Percentiles rank a stretch among this genome's conserved stretches.
These are phyloP conservation scores for Huso huso DNA, from an alignment of 2,797 vertebrate genomes.

Conservation along the genomic window DNA sequence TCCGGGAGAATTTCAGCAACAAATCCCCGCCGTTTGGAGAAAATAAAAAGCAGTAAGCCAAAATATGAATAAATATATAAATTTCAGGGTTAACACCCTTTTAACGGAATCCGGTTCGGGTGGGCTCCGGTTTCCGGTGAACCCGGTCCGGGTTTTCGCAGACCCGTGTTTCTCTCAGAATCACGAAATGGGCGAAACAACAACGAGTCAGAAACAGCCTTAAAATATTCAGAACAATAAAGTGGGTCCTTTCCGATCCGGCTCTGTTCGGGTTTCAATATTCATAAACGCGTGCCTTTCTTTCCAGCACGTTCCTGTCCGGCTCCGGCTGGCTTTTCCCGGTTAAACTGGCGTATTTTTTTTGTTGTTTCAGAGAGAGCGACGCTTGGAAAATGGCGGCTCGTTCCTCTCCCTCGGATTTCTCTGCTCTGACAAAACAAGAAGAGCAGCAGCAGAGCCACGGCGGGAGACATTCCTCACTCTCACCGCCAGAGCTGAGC, in stretches of 20 bases:
- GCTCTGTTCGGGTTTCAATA: slow-evolving; percentile 28
- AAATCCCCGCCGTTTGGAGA: slow-evolving; percentile 75
- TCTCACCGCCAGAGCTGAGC: slow-evolving; percentile 53
- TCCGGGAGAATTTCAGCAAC: slow-evolving; percentile 80
- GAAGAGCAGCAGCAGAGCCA: slow-evolving; percentile 44
- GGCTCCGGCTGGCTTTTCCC: slow-evolving; percentile 5
- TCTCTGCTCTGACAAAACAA: slow-evolving; percentile 61
- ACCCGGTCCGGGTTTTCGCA: slow-evolving; percentile 29
- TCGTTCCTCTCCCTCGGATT: slow-evolving; percentile 72
- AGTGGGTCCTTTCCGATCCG: not conserved
- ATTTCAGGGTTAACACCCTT: slow-evolving; percentile 14
- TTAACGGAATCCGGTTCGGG: slow-evolving; percentile 19
- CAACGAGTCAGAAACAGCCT: slow-evolving; percentile 27
- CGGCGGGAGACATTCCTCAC: slow-evolving; percentile 64
- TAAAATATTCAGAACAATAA: no score
- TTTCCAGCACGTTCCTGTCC: not conserved
- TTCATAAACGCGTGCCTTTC: slow-evolving; percentile 18
- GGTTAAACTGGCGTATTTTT: slow-evolving; percentile 37
- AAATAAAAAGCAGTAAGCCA: slow-evolving; percentile 13
- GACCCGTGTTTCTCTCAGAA: slow-evolving; percentile 57
- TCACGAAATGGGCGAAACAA: slow-evolving; percentile 59
- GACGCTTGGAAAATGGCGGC: slow-evolving; percentile 89
- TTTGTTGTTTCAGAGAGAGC: slow-evolving; percentile 55
- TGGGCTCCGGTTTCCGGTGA: slow-evolving; percentile 24
- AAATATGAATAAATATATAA: slow-evolving; percentile 24